A percentile compares a stretch with the other conserved stretches of the same genome.
phyloP scores from a whole-genome alignment of 2,888 invertebrate genomes.

The Troilus luridus region DNA sequence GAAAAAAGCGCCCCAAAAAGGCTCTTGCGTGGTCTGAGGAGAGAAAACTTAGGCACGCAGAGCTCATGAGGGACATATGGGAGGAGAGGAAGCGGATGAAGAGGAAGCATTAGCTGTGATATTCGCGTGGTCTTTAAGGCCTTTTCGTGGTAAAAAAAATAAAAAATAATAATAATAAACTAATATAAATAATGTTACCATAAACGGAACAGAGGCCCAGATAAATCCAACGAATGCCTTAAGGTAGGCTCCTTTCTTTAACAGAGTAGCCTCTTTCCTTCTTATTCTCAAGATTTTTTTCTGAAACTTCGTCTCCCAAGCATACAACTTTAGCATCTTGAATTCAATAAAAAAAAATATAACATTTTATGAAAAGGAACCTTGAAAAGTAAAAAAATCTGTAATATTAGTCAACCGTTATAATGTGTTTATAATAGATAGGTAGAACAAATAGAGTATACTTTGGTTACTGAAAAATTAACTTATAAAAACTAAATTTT shows the following conservation, averaged over 20 bases:
- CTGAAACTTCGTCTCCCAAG: conserved; percentile 75
- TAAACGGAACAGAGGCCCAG: conserved; percentile 76
- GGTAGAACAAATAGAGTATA: too few species aligned
- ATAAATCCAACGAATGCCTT: conserved; percentile 73
- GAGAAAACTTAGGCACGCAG: too few species aligned
- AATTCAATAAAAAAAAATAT: neutral
- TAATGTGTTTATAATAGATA: neutral
- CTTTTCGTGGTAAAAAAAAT: neutral
- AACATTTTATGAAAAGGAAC: neutral
- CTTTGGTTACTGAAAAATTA: neutral
- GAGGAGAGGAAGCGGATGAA: too few species aligned
- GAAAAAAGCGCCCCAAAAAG: too few species aligned
- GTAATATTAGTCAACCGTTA: neutral
- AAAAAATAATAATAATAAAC: neutral
- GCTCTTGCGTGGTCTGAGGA: too few species aligned
- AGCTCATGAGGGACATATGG: too few species aligned
- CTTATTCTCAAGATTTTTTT: conserved; percentile 73
- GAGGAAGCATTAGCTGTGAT: too few species aligned
- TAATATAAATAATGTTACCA: conserved; percentile 68
- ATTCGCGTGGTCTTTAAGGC: too few species aligned
- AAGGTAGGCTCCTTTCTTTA: conserved; percentile 73
- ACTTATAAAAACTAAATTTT: neutral
- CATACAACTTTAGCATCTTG: conserved; percentile 74
- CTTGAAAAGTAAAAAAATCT: too few species aligned
- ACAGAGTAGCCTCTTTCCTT: conserved; percentile 72